Evolutionary conservation across 2,888 invertebrate species (phyloP).

Genomic region (Rhagonycha lutea): DNA sequence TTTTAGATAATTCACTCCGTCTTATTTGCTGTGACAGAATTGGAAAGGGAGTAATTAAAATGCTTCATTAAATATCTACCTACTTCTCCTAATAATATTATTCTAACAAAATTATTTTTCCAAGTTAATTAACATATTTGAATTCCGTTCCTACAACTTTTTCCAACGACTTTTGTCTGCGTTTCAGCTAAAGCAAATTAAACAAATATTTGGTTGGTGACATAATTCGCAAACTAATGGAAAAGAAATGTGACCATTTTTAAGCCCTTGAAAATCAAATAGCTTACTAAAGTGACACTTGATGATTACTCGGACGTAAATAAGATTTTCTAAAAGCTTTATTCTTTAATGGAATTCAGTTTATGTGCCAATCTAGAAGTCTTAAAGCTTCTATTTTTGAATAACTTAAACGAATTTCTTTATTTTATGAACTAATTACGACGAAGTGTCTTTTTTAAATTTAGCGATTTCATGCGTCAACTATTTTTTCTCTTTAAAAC

Average conservation of each 20-base stretch:
- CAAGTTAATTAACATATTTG: not conserved
- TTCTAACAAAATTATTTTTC: not conserved
- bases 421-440: not conserved
- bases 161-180: not conserved
- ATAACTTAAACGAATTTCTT: not conserved
- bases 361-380: conserved; percentile 14
- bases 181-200: not conserved
- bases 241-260: conserved; percentile 42
- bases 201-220: conserved; percentile 30
- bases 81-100: not conserved
- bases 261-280: conserved; percentile 26
- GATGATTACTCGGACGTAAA: conserved; percentile 30
- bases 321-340: conserved; percentile 18
- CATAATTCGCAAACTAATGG: conserved; percentile 47
- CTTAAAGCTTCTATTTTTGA: conserved; percentile 4
- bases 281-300: conserved; percentile 27
- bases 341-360: conserved; percentile 27
- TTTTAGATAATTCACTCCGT: not conserved
- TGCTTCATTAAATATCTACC: not conserved
- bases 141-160: not conserved
- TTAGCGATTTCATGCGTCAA: not conserved
- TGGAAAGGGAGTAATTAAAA: not conserved
- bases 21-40: not conserved
- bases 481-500: not conserved
- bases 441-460: not conserved